Evolutionary conservation across 2,113 vertebrate genomes (phyloP).

Genomic region (human (Homo sapiens)): GRCh38 chr1:227182001-227182500

Average conservation of each 20-base stretch:
- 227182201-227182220: background rate
- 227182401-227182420: background rate
- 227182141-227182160: background rate
- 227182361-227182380: background rate
- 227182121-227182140: background rate
- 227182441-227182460: background rate
- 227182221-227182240: background rate
- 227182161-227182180: background rate
- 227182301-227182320: background rate
- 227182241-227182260: background rate
- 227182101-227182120: background rate
- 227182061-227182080: background rate
- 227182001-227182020: background rate
- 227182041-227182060: background rate
- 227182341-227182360: background rate
- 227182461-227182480: background rate
- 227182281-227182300: background rate
- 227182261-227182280: background rate
- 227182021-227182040: background rate
- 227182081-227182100: background rate
- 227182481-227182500: background rate
- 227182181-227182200: background rate
- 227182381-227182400: background rate
- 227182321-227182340: background rate
- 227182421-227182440: background rate